A percentile compares a stretch with the other conserved stretches of the same genome.
Evolutionary conservation across 2,797 vertebrate species (phyloP).

Genomic region (Sebastolobus altivelis): DNA sequence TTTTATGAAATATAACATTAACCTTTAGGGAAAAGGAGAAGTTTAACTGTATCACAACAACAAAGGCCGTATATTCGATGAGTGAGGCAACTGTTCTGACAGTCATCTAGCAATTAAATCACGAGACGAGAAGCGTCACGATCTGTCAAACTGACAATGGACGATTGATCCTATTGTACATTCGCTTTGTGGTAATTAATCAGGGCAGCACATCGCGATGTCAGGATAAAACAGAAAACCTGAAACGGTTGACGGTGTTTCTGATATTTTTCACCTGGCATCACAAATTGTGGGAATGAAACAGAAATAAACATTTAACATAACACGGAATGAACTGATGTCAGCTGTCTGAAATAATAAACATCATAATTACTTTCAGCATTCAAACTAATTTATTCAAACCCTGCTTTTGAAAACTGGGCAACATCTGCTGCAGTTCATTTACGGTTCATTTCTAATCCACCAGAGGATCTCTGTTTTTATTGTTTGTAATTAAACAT

Average conservation of each 20-base stretch:
- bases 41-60: background rate
- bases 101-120: slow-evolving; percentile 29
- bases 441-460: slow-evolving; percentile 15
- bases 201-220: background rate
- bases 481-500: background rate
- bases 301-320: slow-evolving; percentile 18
- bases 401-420: slow-evolving; percentile 1
- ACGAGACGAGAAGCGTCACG: slow-evolving; percentile 1
- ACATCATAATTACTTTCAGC: slow-evolving; percentile 20
- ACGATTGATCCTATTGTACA: slow-evolving; percentile 1
- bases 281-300: slow-evolving; percentile 21
- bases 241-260: background rate
- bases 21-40: slow-evolving; percentile 5
- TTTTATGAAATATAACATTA: background rate
- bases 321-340: slow-evolving; percentile 12
- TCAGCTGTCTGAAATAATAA: slow-evolving; percentile 20
- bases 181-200: slow-evolving; percentile 12
- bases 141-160: slow-evolving; percentile 35
- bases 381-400: slow-evolving; percentile 29
- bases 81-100: slow-evolving; percentile 19
- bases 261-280: slow-evolving; percentile 25
- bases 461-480: background rate
- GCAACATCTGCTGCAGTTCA: slow-evolving; percentile 34
- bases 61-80: background rate
- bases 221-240: background rate